phyloP scores from a whole-genome alignment of 2,797 vertebrate species.

The Schizopygopsis malacanthus region DNA sequence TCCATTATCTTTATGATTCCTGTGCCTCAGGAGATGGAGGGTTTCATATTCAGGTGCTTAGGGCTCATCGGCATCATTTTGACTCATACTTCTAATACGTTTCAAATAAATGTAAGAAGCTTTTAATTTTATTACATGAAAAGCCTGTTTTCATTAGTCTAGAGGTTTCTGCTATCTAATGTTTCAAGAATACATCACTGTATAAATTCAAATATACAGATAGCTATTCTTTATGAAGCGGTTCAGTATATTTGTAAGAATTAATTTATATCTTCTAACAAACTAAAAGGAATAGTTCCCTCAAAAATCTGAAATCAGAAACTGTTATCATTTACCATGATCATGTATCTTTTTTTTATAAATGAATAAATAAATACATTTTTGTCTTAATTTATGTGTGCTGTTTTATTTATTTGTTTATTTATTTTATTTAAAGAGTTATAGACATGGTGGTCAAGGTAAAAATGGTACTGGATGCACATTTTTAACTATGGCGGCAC shows the following conservation, averaged over 20 bases:
- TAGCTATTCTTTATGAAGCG: background rate
- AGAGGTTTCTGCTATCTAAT: background rate
- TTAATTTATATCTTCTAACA: background rate
- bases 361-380: no score
- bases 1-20: constrained; percentile 36
- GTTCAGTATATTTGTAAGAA: background rate
- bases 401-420: no score
- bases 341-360: no score
- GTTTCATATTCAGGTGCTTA: constrained; percentile 19
- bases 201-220: background rate
- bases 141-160: constrained; percentile 9
- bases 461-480: no score
- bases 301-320: background rate
- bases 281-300: background rate
- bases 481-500: no score
- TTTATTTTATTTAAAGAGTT: no score
- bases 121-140: background rate
- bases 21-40: background rate
- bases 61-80: constrained; percentile 19
- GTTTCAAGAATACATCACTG: background rate
- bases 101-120: constrained; percentile 12
- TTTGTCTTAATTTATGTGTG: no score
- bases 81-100: constrained; percentile 4
- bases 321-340: background rate
- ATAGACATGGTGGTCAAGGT: no score